These are phyloP conservation scores for Indicator indicator DNA, from an alignment of 2,113 vertebrate species.

Conservation along the genomic window DNA sequence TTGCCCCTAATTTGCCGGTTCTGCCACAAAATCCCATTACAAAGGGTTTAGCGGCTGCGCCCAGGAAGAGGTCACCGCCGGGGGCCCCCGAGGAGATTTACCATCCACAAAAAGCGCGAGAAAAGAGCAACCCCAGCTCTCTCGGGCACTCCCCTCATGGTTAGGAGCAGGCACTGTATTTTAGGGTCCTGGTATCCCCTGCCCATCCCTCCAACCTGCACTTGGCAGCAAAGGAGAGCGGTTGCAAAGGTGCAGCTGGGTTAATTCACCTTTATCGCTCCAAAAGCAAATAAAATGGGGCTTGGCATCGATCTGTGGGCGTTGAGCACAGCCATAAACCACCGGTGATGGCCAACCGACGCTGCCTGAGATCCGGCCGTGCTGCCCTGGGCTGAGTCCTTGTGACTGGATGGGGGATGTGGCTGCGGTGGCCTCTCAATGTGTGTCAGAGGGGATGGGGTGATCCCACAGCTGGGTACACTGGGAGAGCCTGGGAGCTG, in stretches of 20 bases:
- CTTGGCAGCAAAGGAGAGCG: background rate
- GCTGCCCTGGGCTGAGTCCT: background rate
- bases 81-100: constrained; percentile 48
- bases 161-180: background rate
- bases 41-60: constrained; percentile 62
- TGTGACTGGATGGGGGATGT: background rate
- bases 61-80: constrained; percentile 56
- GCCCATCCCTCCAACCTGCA: background rate
- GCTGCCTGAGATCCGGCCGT: background rate
- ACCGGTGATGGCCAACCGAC: background rate
- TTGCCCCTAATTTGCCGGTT: constrained; percentile 70
- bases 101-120: constrained; percentile 42
- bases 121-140: constrained; percentile 69
- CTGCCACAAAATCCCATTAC: constrained; percentile 76
- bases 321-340: constrained; percentile 17
- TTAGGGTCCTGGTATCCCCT: background rate
- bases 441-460: background rate
- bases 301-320: background rate
- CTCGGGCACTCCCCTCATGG: background rate
- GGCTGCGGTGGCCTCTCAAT: background rate
- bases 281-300: background rate
- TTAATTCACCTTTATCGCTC: constrained; percentile 38
- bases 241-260: constrained; percentile 10
- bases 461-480: background rate
- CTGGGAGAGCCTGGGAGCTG: background rate